phyloP scores from a whole-genome alignment of 2,888 invertebrate species.

The Hesperia comma region DNA sequence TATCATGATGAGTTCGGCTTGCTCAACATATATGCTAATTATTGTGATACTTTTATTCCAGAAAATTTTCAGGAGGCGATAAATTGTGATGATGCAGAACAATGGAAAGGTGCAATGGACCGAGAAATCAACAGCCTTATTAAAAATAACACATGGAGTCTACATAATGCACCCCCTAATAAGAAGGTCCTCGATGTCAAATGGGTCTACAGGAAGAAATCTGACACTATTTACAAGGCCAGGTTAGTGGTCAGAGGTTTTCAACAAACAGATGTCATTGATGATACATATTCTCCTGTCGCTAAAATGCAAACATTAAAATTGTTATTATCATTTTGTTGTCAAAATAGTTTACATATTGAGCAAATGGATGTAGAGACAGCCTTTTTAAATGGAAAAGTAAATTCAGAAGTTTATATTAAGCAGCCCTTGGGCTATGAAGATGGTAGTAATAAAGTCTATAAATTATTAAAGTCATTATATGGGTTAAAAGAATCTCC shows the following conservation, averaged over 20 bases:
- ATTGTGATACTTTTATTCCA: conserved; percentile 47
- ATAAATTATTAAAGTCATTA: conserved; percentile 49
- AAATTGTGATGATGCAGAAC: conserved; percentile 41
- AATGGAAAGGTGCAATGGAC: conserved; percentile 51
- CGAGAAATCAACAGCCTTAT: conserved; percentile 49
- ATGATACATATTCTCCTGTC: conserved; percentile 45
- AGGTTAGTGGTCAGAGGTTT: conserved; percentile 36
- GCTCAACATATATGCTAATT: conserved; percentile 44
- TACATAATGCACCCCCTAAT: conserved; percentile 2
- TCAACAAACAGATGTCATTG: conserved; percentile 36
- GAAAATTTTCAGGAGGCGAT: conserved; percentile 50
- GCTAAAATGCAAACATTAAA: conserved; percentile 52
- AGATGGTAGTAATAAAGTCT: conserved; percentile 48
- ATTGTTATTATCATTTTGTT: conserved; percentile 49
- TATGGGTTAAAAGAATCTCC: conserved; percentile 48
- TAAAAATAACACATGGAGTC: conserved; percentile 51
- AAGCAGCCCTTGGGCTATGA: conserved; percentile 52
- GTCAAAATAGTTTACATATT: conserved; percentile 44
- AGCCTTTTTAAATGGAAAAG: conserved; percentile 48
- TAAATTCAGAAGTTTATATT: conserved; percentile 48
- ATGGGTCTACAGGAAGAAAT: conserved; percentile 51
- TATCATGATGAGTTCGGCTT: too few species aligned
- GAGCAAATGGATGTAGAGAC: conserved; percentile 49
- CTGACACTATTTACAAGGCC: conserved; percentile 39
- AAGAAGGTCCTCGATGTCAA: conserved; percentile 51